Evolutionary conservation across 2,113 vertebrate species (phyloP).

Genomic region (Arizona elegans): DNA sequence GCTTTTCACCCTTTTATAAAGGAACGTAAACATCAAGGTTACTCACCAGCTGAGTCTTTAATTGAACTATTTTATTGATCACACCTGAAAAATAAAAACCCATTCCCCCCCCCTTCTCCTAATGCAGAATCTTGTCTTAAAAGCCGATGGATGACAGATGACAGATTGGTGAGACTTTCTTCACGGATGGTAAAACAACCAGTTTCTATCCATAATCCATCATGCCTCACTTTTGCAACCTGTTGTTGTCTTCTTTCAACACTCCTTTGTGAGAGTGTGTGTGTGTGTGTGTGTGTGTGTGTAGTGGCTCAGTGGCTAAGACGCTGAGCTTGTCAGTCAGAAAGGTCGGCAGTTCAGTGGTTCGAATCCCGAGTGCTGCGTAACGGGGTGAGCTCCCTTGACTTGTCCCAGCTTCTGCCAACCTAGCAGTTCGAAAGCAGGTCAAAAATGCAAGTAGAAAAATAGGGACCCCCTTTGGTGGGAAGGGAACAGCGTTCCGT

Average conservation of each 20-base stretch:
- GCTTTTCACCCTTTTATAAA: not conserved
- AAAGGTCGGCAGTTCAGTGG: no score
- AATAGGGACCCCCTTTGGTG: no score
- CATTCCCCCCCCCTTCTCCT: not conserved
- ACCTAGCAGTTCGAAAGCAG: no score
- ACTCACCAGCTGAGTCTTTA: not conserved
- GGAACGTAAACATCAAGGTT: not conserved
- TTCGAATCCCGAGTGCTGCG: no score
- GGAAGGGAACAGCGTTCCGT: no score
- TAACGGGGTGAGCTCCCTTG: no score
- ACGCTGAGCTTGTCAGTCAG: no score
- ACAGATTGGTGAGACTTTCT: not conserved
- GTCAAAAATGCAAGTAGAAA: no score
- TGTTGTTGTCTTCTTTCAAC: not conserved
- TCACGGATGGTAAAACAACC: not conserved
- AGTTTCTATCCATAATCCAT: not conserved
- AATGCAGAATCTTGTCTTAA: not conserved
- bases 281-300: no score
- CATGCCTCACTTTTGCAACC: not conserved
- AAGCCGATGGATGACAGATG: not conserved
- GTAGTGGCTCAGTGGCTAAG: no score
- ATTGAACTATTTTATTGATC: not conserved
- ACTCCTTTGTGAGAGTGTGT: no score
- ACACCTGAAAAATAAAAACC: not conserved
- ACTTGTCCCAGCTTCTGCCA: no score